Percentiles rank a stretch among this genome's conserved stretches.
These are phyloP conservation scores for Chelidonichthys spinosus DNA, from an alignment of 2,797 vertebrate genomes.

Conservation along the genomic window DNA sequence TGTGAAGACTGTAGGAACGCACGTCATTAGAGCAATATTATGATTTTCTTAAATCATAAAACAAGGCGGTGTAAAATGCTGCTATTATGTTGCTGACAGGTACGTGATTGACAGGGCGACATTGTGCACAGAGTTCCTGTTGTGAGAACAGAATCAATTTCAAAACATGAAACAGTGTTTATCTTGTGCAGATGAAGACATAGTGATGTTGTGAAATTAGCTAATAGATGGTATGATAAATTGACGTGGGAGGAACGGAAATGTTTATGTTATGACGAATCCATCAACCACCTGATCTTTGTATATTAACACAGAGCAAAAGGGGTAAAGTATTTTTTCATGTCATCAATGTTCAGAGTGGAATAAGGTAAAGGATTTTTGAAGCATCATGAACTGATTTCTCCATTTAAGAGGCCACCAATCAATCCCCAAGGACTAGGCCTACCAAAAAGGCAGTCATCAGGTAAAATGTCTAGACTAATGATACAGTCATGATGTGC, in stretches of 20 bases:
- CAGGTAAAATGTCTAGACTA: background rate
- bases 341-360: background rate
- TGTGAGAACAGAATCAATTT: conserved; percentile 31
- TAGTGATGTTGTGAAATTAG: conserved; percentile 29
- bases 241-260: background rate
- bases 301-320: background rate
- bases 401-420: background rate
- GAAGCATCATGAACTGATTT: background rate
- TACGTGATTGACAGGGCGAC: conserved; percentile 34
- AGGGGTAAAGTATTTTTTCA: background rate
- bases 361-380: background rate
- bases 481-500: background rate
- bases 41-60: conserved; percentile 68
- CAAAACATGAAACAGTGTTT: conserved; percentile 31
- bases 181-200: conserved; percentile 26
- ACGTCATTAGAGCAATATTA: conserved; percentile 57
- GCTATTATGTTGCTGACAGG: conserved; percentile 49
- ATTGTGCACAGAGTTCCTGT: conserved; percentile 23
- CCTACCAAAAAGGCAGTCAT: background rate
- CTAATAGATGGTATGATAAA: conserved; percentile 24
- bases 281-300: background rate
- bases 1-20: conserved; percentile 49
- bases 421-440: background rate
- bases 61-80: conserved; percentile 27
- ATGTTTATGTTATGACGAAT: background rate